Evolutionary conservation across 92 coral and sea anemone species (phyloP).

Genomic region (Zoanthus gigantus): DNA sequence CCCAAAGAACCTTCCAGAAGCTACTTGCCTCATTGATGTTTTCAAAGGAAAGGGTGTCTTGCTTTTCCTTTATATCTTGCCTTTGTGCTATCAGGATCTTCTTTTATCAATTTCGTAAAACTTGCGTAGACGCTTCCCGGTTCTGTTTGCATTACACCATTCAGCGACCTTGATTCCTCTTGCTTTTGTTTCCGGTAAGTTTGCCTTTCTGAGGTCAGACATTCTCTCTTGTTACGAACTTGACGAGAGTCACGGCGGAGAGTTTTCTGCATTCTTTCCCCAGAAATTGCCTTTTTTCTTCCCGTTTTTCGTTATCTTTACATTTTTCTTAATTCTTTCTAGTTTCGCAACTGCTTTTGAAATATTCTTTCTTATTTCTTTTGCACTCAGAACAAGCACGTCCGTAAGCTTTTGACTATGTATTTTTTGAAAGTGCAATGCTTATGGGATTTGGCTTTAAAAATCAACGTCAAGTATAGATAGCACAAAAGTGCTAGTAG

Average conservation of each 20-base stretch:
- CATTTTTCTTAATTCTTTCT: neutral
- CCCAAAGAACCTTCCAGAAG: constrained; percentile 4
- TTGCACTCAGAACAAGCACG: neutral
- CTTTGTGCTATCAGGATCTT: neutral
- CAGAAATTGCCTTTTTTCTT: neutral
- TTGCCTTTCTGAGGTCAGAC: neutral
- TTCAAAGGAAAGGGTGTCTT: neutral
- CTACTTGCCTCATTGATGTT: neutral
- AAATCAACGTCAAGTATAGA: too few species aligned
- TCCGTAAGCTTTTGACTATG: neutral
- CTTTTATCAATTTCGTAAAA: neutral
- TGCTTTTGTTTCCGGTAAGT: neutral
- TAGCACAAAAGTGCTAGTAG: too few species aligned
- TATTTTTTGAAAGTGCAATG: neutral
- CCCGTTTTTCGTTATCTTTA: too few species aligned
- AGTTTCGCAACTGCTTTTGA: neutral
- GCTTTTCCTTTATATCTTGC: neutral
- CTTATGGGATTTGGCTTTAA: too few species aligned
- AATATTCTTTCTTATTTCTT: neutral
- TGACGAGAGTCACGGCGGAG: neutral
- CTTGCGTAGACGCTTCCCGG: neutral
- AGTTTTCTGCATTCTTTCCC: neutral
- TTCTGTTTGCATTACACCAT: neutral
- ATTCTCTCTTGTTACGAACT: neutral
- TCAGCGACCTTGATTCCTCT: neutral